phyloP scores from a whole-genome alignment of 2,888 invertebrate genomes.

The Cylindroiulus punctatus region DNA sequence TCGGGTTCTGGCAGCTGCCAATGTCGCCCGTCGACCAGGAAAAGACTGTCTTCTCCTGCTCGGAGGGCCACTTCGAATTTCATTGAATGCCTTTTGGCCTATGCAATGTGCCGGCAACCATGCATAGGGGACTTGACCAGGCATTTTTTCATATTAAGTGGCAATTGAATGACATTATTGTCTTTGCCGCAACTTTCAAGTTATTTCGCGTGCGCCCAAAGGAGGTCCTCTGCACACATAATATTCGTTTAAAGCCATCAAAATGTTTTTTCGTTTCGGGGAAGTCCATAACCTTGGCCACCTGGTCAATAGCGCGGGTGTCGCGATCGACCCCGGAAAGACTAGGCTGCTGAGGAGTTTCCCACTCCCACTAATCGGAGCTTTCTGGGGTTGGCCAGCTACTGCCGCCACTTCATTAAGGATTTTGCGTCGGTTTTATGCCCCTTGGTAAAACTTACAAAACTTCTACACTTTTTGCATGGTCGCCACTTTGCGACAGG shows the following conservation, averaged over 20 bases:
- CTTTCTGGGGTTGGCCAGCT: background rate
- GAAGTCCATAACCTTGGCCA: background rate
- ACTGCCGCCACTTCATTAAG: background rate
- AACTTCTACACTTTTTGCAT: too few species aligned
- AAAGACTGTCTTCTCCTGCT: background rate
- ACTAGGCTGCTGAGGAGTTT: background rate
- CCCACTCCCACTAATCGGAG: background rate
- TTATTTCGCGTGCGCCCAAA: background rate
- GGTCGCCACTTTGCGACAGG: too few species aligned
- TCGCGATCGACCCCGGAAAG: background rate
- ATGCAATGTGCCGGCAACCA: background rate
- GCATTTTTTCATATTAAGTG: too few species aligned
- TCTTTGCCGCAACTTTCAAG: background rate
- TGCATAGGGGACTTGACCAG: background rate
- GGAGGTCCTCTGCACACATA: background rate
- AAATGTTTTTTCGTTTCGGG: background rate
- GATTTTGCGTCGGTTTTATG: too few species aligned
- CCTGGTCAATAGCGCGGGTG: background rate
- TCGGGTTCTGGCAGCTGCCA: background rate
- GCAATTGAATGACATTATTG: background rate
- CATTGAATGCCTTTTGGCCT: too few species aligned
- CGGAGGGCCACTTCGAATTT: background rate
- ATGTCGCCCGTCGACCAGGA: background rate
- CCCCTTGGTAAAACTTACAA: too few species aligned
- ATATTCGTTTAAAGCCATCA: background rate